These are phyloP conservation scores for Margarornis squamiger DNA, from an alignment of 2,797 vertebrate species.

Conservation along the genomic window DNA sequence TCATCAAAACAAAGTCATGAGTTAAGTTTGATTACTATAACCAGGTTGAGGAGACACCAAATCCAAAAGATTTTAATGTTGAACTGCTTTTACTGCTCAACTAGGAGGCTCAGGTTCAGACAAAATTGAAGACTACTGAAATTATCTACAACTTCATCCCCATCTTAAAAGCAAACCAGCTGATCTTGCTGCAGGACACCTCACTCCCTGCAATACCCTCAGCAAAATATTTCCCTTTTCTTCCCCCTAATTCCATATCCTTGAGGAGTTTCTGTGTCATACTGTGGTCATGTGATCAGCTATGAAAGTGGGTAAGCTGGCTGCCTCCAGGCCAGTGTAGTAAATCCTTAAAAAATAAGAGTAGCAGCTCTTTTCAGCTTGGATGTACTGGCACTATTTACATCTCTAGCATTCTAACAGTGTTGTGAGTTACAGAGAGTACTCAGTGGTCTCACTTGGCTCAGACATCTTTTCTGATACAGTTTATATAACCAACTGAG, in stretches of 20 bases:
- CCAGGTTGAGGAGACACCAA: background rate
- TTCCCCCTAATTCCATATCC: background rate
- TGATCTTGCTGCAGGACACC: background rate
- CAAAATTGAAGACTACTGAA: background rate
- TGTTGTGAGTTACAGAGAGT: background rate
- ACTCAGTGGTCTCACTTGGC: background rate
- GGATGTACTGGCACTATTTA: background rate
- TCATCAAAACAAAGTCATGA: background rate
- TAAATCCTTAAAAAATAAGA: background rate
- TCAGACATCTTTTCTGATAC: background rate
- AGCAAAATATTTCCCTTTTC: background rate
- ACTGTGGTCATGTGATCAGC: accelerated
- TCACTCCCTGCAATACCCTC: background rate
- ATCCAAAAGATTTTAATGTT: background rate
- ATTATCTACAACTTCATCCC: background rate
- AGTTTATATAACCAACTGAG: background rate
- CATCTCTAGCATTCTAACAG: background rate
- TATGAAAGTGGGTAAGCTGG: background rate
- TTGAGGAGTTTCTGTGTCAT: background rate
- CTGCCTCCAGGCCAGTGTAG: background rate
- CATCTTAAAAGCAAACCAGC: background rate
- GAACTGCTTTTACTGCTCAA: background rate
- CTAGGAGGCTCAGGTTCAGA: background rate
- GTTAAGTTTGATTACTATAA: background rate
- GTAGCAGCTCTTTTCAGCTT: background rate